Percentiles rank a stretch among this genome's conserved stretches.
Evolutionary conservation across 2,888 invertebrate species (phyloP).

Genomic region (Abscondita cerata): DNA sequence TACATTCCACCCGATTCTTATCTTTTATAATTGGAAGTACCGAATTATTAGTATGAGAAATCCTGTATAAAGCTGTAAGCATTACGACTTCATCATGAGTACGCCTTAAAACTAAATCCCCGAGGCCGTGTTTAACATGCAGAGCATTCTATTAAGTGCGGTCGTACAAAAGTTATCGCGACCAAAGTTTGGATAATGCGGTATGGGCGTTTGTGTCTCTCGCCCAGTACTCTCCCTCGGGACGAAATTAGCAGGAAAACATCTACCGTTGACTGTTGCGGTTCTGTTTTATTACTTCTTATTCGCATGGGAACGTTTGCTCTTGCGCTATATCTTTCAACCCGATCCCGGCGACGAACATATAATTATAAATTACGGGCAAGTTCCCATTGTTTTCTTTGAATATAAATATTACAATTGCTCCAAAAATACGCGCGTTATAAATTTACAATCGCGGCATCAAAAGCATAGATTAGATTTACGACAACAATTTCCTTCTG

Average conservation of each 20-base stretch:
- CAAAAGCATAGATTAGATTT: conserved; percentile 33
- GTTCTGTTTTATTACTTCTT: conserved; percentile 31
- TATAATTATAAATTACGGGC: conserved; percentile 22
- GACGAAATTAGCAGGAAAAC: conserved; percentile 35
- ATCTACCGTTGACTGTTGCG: conserved; percentile 33
- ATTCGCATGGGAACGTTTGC: conserved; percentile 27
- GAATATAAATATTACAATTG: conserved; percentile 27
- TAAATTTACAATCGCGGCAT: conserved; percentile 7
- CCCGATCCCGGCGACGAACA: conserved; percentile 21
- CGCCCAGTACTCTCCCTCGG: conserved; percentile 30
- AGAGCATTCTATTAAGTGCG: conserved; percentile 39
- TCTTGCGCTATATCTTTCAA: conserved; percentile 29
- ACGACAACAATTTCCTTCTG: conserved; percentile 47
- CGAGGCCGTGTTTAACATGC: conserved; percentile 38
- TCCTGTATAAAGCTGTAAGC: conserved; percentile 31
- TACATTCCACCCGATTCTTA: conserved; percentile 25
- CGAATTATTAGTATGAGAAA: conserved; percentile 38
- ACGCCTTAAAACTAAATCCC: conserved; percentile 37
- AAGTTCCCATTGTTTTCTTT: too few species aligned
- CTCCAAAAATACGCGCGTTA: not conserved
- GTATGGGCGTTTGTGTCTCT: conserved; percentile 37
- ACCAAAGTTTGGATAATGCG: conserved; percentile 38
- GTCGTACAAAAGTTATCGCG: conserved; percentile 41
- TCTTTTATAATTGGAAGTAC: conserved; percentile 32
- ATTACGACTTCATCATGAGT: conserved; percentile 34